Evolutionary conservation across 2,888 invertebrate genomes (phyloP).

Genomic region (Lochmaea crataegi): DNA sequence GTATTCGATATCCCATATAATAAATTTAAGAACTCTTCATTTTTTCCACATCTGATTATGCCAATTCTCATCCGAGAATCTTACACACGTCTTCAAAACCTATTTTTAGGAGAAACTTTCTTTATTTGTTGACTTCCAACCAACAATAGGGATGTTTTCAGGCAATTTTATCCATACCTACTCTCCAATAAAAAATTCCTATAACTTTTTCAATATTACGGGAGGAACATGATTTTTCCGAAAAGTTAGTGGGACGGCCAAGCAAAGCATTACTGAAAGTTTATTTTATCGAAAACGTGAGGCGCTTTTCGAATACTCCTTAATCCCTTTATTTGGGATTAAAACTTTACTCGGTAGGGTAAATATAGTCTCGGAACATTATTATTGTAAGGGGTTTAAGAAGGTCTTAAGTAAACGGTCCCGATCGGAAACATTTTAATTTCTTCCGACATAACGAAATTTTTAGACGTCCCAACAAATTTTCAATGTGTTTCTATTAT

Average conservation of each 20-base stretch:
- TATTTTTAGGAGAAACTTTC: slow-evolving; percentile 29
- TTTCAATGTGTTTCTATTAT: slow-evolving; percentile 10
- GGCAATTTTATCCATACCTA: slow-evolving; percentile 31
- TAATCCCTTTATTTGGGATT: slow-evolving; percentile 55
- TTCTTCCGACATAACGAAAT: neutral
- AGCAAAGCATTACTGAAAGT: slow-evolving; percentile 54
- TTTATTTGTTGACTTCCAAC: slow-evolving; percentile 23
- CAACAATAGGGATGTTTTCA: slow-evolving; percentile 34
- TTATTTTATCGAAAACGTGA: slow-evolving; percentile 49
- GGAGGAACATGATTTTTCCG: slow-evolving; percentile 41
- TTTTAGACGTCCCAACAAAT: slow-evolving; percentile 1
- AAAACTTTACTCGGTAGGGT: slow-evolving; percentile 49
- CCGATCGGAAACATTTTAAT: neutral
- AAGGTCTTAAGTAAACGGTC: slow-evolving; percentile 12
- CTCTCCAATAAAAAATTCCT: slow-evolving; percentile 28
- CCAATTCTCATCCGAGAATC: slow-evolving; percentile 16
- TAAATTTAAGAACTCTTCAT: too few relatives aligned
- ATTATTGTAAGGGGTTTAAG: slow-evolving; percentile 25
- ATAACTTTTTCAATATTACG: slow-evolving; percentile 37
- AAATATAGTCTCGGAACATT: slow-evolving; percentile 48
- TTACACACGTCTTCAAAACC: neutral
- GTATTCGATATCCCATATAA: too few relatives aligned
- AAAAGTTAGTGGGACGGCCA: slow-evolving; percentile 40
- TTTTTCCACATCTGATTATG: slow-evolving; percentile 8
- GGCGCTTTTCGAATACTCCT: slow-evolving; percentile 48